Conservation (phyloP, 1,140 invertebrate species). For the Mizuhopecten yessoensis region DNA sequence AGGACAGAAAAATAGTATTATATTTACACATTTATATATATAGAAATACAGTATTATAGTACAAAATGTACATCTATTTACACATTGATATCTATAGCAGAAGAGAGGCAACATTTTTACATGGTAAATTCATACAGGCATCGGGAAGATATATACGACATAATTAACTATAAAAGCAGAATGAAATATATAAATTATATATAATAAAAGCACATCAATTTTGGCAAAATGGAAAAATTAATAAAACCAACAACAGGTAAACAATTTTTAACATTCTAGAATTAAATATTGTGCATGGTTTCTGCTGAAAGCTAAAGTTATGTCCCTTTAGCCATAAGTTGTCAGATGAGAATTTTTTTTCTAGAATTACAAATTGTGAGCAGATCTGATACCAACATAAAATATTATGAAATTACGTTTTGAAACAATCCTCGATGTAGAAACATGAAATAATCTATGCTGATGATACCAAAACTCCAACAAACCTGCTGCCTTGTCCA, state of each 20-base stretch:
- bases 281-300: not conserved
- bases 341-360: not conserved
- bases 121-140: not conserved
- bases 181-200: constrained; percentile 18
- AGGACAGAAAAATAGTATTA: constrained; percentile 35
- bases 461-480: not conserved
- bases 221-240: constrained; percentile 37
- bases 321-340: not conserved
- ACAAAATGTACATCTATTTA: constrained; percentile 15
- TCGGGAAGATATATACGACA: not conserved
- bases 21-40: constrained; percentile 31
- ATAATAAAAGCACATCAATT: constrained; percentile 28
- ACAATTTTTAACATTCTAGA: not conserved
- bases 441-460: not conserved
- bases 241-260: not conserved
- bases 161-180: constrained; percentile 10
- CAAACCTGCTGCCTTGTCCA: not conserved
- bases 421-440: not conserved
- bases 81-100: not conserved
- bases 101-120: not conserved
- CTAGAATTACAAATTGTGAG: not conserved
- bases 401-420: no score
- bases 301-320: not conserved
- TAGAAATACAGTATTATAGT: constrained; percentile 21
- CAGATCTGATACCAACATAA: not conserved